Base-by-base conservation (phyloP, 2,113 vertebrate genomes). In the Stigmatopora nigra region DNA sequence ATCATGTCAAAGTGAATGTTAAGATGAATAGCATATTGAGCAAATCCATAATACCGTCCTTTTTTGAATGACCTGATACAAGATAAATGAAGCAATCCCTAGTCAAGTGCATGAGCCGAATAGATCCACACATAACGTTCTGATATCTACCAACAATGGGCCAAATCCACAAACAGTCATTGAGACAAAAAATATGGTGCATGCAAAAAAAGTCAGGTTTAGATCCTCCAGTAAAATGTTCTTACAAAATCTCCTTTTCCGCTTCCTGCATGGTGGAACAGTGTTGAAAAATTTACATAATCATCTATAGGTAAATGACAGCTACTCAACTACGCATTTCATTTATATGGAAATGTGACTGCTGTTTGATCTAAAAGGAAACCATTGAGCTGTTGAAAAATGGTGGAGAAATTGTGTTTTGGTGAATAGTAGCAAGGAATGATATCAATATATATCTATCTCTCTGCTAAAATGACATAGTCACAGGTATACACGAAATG, bases 131-230 rank as follows among this genome's bases (percentile, higher is more conserved):
- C 74, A 71, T 35, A 4, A 68, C 31, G 41, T 79, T 77, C 75
- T 85, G 78, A 83, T 85, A 82, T 73, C 80, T 78, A 64, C 82
- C 84, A 83, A 86, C 86, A 84, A 83, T 80, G 78, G 84, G 80
- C 73, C 82, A 71, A 77, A 61, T 71, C 80, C 71, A 69, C 63
- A 75, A 82, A 84, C 72, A 70, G 63, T 82, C 80, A 89, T 89
- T 87, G 84, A 73, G 74, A 72, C 76, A 14, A 68, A 85, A 84
- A 41, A 86, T 86, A 87, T 87, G 80, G 79, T 77, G 71, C 25
- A 76, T 63, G 84, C 80, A 64, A 85, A 79, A 72, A 36, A n/a
- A n/a, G n/a, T n/a, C n/a, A 73, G 70, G 55, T 73, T 66, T 60
- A 71, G 70, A 70, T 72, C 46, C 46, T 71, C 35, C 67, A 64